Base-by-base conservation (phyloP, 92 coral and sea anemone species). In the Epizoanthus ramosus region DNA sequence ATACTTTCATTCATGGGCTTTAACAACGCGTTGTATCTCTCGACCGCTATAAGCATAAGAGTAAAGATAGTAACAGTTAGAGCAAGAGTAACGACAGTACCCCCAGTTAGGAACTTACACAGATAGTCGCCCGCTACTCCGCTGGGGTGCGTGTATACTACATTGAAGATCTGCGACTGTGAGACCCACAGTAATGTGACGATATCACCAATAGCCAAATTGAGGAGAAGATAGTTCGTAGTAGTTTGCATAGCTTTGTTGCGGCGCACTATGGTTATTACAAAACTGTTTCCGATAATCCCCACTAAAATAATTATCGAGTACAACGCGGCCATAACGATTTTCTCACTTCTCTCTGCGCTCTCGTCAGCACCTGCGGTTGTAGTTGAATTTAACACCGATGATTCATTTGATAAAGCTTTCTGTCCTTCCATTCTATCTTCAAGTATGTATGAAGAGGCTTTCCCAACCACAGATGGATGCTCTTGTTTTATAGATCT, bases 231-330 rank as follows among this genome's bases (percentile, higher is more conserved):
- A 72, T 61, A 73, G 81, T 83, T 83, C 8, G 87, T 83, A 14
- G 87, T 83, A 2, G 87, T 83, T 64, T 83, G 81, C 87, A 83
- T 83, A 28, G 87, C 66, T 22, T 77, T 77, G 14, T 68, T 83
- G 41, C 77, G 66, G 2, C 56, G 28, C 81, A 83, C 87, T 13
- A 83, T 83, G 24, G 69, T 61, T 23, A 83, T 60, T 0, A 83
- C 79, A 12, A 73, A 72, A 6, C 9, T 16, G 72, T 83, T 83
- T 15, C 87, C 87, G 4, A 61, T 25, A 6, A 83, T 68, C 19
- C 87, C 87, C 0, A 47, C 72, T n/a, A 83, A 14, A 13, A 74
- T 53, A 14, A 83, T 73, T 16, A 50, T 1, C 50, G 81, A 50
- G 25, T 83, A 83, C 22, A 73, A 45, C 24, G 43, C 81, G 24